Conservation (phyloP, 2,797 vertebrate genomes). For the Mus minutoides region DNA sequence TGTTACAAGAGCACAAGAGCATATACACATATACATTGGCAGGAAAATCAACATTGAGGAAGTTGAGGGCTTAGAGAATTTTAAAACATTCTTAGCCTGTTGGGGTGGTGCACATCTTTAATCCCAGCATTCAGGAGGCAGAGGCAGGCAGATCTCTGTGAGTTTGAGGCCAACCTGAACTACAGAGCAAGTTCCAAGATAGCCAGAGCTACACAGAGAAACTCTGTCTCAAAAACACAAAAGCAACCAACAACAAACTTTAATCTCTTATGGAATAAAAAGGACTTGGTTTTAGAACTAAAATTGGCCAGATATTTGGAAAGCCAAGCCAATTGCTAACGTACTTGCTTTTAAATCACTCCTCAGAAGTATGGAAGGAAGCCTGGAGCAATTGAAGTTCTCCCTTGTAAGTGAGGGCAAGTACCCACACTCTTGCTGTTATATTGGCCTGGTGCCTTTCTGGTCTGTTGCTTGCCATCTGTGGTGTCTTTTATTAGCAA, state of each 20-base stretch:
- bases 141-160: not conserved
- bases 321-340: conserved; percentile 47
- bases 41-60: not conserved
- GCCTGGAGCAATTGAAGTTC: conserved; percentile 59
- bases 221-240: not conserved
- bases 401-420: conserved; percentile 45
- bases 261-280: conserved; percentile 52
- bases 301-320: conserved; percentile 54
- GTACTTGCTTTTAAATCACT: conserved; percentile 51
- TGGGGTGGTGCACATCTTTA: not conserved
- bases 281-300: conserved; percentile 19
- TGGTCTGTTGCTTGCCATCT: conserved; percentile 77
- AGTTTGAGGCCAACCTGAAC: not conserved
- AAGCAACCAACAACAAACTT: not conserved
- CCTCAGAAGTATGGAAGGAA: conserved; percentile 51
- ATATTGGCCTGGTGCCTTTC: conserved; percentile 62
- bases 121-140: not conserved
- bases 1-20: not conserved
- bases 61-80: conserved; percentile 55
- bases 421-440: conserved; percentile 60
- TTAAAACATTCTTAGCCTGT: not conserved
- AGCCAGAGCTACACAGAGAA: not conserved
- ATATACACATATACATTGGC: not conserved
- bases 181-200: not conserved
- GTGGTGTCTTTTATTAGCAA: conserved; percentile 62